Conservation (phyloP, 2,888 invertebrate species). For the Acronicta leporina region DNA sequence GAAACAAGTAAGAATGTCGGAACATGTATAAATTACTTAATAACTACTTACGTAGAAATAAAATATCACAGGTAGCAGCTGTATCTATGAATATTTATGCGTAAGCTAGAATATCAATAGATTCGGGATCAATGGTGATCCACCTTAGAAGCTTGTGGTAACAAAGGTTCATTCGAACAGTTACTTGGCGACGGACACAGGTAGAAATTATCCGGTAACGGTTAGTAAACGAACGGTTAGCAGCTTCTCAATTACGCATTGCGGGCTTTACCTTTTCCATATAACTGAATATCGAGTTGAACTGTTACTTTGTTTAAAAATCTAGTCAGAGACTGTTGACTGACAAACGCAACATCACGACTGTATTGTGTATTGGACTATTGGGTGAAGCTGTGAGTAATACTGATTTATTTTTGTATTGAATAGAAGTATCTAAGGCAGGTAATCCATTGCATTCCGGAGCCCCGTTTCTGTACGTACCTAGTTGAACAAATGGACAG, state of each 20-base stretch:
- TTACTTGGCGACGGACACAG: slow-evolving; percentile 1
- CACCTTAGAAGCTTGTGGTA: slow-evolving; percentile 1
- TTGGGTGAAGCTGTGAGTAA: too few species aligned
- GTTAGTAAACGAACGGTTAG: slow-evolving; percentile 3
- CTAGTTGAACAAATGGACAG: too few species aligned
- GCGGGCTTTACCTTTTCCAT: not conserved
- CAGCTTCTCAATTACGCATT: not conserved
- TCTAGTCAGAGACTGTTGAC: too few species aligned
- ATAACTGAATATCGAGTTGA: not conserved
- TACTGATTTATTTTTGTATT: too few species aligned
- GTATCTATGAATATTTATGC: not conserved
- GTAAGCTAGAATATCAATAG: slow-evolving; percentile 7
- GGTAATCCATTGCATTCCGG: too few species aligned
- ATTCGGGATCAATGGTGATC: slow-evolving; percentile 3
- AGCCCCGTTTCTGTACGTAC: too few species aligned
- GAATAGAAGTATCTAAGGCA: too few species aligned
- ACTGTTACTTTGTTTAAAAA: not conserved
- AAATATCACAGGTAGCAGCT: slow-evolving; percentile 5
- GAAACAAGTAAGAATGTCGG: not conserved
- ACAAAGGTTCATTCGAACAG: slow-evolving; percentile 15
- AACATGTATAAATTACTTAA: not conserved
- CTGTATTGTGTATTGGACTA: too few species aligned
- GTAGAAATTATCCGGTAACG: slow-evolving; percentile 4
- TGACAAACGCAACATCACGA: too few species aligned
- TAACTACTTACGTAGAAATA: not conserved